Base-by-base conservation (phyloP, 2,888 invertebrate species). In the Globia sparganii region DNA sequence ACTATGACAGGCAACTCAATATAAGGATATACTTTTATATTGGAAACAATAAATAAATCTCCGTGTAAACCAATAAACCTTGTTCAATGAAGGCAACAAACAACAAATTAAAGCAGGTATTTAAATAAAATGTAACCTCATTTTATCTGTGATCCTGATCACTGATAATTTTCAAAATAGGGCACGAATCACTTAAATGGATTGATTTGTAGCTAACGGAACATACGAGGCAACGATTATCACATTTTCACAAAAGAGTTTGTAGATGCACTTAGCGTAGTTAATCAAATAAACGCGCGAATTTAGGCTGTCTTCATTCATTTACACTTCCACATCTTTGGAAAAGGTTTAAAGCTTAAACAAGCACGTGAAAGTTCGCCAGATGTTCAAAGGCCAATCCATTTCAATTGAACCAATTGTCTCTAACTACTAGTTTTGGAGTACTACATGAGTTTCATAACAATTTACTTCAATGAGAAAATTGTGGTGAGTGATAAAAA, bases 211-310 rank as follows among this genome's bases (percentile, higher is more conserved):
- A 86, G 85, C 75, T 86, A 88, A 83, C 86, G 80, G 79, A 83
- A 87, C 82, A 66, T 69, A 81, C 77, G 80, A 83, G 64, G 84
- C 80, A 89, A 89, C 90, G 91, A 94, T 92, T 91, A 91, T 88
- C 90, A 86, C 85, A 84, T 86, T 85, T 95, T 94, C 94, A 91
- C 95, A 94, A 92, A 92, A 89, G 85, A 91, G 91, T 93, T 93
- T 92, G 91, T 89, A 73, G 88, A 90, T 89, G 76, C 90, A 86
- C 82, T 95, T 94, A 93, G 89, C 91, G 87, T 84, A 90, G 88
- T 91, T 92, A 92, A 93, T 93, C 88, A 87, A 93, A 94, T 91
- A 91, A 90, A 89, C 90, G 87, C 86, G 85, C 88, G 87, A 89
- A 89, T 90, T 91, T 90, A 91, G 90, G 86, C 83, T 82, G 71